Conservation (phyloP, 1,140 invertebrate species). For the Harlomillsia oculata region DNA sequence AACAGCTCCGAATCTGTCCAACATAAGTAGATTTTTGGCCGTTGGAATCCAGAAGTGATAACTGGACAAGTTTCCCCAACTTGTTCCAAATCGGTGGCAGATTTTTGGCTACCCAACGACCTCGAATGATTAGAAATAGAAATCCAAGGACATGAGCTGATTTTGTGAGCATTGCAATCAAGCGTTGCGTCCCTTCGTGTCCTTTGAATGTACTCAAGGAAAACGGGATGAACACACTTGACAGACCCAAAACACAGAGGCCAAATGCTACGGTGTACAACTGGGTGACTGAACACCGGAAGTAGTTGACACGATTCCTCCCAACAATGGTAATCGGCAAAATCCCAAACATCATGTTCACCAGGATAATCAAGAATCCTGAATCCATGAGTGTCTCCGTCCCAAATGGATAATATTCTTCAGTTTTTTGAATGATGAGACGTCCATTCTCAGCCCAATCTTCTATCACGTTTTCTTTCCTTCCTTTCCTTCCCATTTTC, state of each 20-base stretch:
- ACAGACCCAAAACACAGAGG: neutral
- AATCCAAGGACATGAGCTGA: slow-evolving; percentile 11
- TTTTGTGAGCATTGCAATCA: neutral
- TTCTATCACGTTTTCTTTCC: neutral
- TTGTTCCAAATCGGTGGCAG: slow-evolving; percentile 9
- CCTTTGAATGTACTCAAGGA: neutral
- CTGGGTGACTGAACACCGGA: slow-evolving; percentile 9
- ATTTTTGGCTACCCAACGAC: slow-evolving; percentile 7
- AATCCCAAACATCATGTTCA: slow-evolving; percentile 18
- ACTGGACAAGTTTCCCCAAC: slow-evolving; percentile 12
- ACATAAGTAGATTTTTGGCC: neutral
- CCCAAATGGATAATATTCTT: neutral
- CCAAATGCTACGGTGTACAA: slow-evolving; percentile 8
- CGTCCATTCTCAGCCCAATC: neutral
- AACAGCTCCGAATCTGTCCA: neutral
- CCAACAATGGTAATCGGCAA: slow-evolving; percentile 13
- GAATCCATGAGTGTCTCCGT: slow-evolving; percentile 6
- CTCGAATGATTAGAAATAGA: slow-evolving; percentile 11
- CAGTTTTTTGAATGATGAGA: neutral
- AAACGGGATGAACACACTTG: neutral
- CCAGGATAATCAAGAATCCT: slow-evolving; percentile 8
- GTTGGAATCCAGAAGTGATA: slow-evolving; percentile 3
- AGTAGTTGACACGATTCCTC: slow-evolving; percentile 4
- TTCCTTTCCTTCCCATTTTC: neutral
- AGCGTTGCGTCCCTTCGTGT: neutral